Percentiles rank a stretch among this genome's conserved stretches.
Conservation (phyloP, 1,140 invertebrate species). For the Drosophila teissieri region DNA sequence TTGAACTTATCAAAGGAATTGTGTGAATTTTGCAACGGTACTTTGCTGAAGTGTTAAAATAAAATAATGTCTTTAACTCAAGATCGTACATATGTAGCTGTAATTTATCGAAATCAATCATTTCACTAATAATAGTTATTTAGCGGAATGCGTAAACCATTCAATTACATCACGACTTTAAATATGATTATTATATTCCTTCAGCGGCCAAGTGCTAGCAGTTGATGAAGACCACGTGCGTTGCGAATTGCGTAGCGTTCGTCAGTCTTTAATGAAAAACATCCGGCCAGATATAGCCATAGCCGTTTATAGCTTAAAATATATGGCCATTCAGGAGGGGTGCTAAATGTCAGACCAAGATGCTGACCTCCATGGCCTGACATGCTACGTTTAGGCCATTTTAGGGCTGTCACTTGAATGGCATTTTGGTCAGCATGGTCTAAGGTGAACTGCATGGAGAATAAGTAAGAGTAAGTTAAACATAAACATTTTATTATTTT, state of each 20-base stretch:
- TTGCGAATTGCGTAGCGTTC: conserved; percentile 69
- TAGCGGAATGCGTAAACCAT: conserved; percentile 52
- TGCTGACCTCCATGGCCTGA: conserved; percentile 70
- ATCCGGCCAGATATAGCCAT: conserved; percentile 14
- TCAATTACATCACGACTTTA: conserved; percentile 62
- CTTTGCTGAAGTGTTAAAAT: conserved; percentile 15
- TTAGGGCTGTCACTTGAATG: conserved; percentile 65
- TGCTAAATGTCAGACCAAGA: conserved; percentile 73
- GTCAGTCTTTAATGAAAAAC: conserved; percentile 28
- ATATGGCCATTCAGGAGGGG: conserved; percentile 37
- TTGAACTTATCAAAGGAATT: conserved; percentile 63
- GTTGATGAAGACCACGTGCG: conserved; percentile 74
- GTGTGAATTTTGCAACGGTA: conserved; percentile 24
- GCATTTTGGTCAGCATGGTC: conserved; percentile 53
- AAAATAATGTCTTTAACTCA: conserved; percentile 9
- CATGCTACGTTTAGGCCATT: conserved; percentile 65
- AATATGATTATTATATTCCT: conserved; percentile 69
- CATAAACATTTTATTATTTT: conserved; percentile 10
- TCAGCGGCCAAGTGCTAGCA: conserved; percentile 67
- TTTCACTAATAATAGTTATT: conserved; percentile 37
- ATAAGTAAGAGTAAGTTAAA: conserved; percentile 22
- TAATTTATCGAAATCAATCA: conserved; percentile 26
- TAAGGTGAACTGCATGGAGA: conserved; percentile 34
- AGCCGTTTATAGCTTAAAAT: conserved; percentile 29
- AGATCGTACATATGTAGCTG: background rate